These are phyloP conservation scores for Drosophila hydei DNA, from an alignment of 1,140 invertebrate genomes.

Conservation along the genomic window DNA sequence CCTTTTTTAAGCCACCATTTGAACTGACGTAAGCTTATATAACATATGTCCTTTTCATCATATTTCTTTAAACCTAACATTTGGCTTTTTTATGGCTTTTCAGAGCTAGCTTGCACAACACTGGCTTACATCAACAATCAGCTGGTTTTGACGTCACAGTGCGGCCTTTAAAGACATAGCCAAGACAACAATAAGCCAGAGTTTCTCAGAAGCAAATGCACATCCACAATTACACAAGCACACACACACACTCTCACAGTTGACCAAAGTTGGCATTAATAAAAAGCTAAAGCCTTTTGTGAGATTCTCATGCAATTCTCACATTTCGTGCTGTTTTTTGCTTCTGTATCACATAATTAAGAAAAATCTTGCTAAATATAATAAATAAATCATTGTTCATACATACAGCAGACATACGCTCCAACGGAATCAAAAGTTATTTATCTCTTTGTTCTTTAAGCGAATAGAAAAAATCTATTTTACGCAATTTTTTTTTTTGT, in stretches of 20 bases:
- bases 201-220: conserved; percentile 59
- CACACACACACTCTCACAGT: background rate
- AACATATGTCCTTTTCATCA: too few relatives aligned
- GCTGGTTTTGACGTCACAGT: conserved; percentile 47
- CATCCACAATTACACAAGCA: conserved; percentile 1
- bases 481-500: conserved; percentile 9
- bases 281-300: conserved; percentile 55
- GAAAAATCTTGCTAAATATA: conserved; percentile 79
- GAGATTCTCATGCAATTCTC: conserved; percentile 64
- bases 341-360: conserved; percentile 67
- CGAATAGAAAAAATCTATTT: background rate
- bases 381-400: conserved; percentile 57
- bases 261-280: conserved; percentile 32
- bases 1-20: too few relatives aligned
- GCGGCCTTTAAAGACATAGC: conserved; percentile 13
- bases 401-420: conserved; percentile 21
- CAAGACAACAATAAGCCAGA: conserved; percentile 68
- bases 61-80: background rate
- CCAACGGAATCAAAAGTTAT: background rate
- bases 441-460: background rate
- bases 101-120: too few relatives aligned
- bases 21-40: too few relatives aligned
- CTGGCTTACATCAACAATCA: conserved; percentile 10
- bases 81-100: background rate
- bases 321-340: conserved; percentile 64